Evolutionary conservation across 2,113 vertebrate species (phyloP), one percentile per base, ranked within the genome.

Genomic region (Mastomys coucha): DNA sequence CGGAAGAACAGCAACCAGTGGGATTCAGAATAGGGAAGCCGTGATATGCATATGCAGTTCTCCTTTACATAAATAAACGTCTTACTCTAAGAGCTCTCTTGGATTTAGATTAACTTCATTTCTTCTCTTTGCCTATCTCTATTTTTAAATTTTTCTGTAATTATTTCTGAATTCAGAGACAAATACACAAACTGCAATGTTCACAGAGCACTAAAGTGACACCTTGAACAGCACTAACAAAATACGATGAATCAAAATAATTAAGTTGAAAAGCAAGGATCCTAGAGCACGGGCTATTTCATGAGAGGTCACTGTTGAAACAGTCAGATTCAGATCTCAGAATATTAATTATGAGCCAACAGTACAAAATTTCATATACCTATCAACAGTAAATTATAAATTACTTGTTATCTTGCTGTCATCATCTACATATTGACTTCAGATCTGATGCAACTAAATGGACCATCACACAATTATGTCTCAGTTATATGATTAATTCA

Each of bases 401-500:
- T 90, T 88, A 85, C 84, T 94, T 91, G 22, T 39, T 80, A 82
- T 91, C 20, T 4, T 49, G 95, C 31, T 65, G 69, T 39, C 88
- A 22, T 89, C 88, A 88, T 65, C 65, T 77, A 94, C 75, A 92
- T 85, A 90, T 92, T 78, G 88, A 91, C 88, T 97, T 97, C 58
- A 76, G 78, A 96, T 96, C 56, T 96, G 95, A 95, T 63, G 94
- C 70, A 97, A 80, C 87, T 95, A 96, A 96, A 91, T 95, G 88
- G 78, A 81, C 39, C 84, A 91, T 91, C 69, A 94, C 63, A 95
- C 78, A 98, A 92, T 97, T 92, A 85, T 81, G 51, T 92, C 93
- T 97, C 94, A 88, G 95, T 78, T 94, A 80, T 94, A 93, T 87
- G 82, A 97, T 93, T 97, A 94, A 97, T 80, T 91, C 80, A 96